phyloP scores from a whole-genome alignment of 2,797 vertebrate species.

The Anniella stebbinsi region DNA sequence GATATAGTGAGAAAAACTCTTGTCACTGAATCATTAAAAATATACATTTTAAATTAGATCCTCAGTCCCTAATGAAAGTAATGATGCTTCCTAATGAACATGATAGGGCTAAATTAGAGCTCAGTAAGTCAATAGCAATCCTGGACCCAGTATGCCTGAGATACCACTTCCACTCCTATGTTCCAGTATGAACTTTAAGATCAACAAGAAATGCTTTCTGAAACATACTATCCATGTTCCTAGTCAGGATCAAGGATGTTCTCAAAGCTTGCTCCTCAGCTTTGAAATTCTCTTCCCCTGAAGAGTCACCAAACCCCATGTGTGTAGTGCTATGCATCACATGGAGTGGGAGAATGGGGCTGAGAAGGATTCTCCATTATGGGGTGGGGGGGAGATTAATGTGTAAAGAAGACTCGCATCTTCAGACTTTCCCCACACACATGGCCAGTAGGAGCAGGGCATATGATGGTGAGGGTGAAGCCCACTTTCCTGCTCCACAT shows the following conservation, averaged over 20 bases:
- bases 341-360: background rate
- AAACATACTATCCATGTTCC: background rate
- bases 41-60: background rate
- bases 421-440: too few relatives aligned
- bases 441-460: too few relatives aligned
- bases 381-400: too few relatives aligned
- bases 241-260: background rate
- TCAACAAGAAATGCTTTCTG: background rate
- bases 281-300: background rate
- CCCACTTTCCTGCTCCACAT: too few relatives aligned
- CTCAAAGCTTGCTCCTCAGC: background rate
- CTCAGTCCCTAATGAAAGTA: background rate
- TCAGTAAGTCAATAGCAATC: background rate
- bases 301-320: background rate
- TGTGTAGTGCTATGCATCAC: background rate
- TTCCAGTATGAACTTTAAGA: background rate
- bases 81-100: background rate
- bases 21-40: slow-evolving; percentile 1
- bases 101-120: background rate
- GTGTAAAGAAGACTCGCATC: too few relatives aligned
- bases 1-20: slow-evolving; percentile 11
- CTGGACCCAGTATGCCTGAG: too few relatives aligned
- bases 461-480: too few relatives aligned
- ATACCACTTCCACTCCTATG: background rate
- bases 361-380: too few relatives aligned